These are phyloP conservation scores for Eupithecia exiguata DNA, from an alignment of 2,888 invertebrate genomes.

Conservation along the genomic window DNA sequence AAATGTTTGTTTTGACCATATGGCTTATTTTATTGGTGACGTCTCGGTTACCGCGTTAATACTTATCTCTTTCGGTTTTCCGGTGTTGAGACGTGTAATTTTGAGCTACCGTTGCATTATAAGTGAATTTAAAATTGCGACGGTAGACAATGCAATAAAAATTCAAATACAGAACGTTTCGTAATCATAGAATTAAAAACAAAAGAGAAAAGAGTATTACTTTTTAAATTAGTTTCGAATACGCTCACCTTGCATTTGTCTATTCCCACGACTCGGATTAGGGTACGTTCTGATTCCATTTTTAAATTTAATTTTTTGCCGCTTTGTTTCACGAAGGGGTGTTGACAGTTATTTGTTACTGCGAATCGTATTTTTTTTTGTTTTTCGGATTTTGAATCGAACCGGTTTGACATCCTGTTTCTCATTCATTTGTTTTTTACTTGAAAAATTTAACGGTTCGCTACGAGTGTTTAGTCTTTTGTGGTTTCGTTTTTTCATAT, in stretches of 20 bases:
- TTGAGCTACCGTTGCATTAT: constrained; percentile 27
- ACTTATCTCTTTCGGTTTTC: constrained; percentile 50
- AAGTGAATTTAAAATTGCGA: constrained; percentile 30
- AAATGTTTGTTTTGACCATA: constrained; percentile 77
- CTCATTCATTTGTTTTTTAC: constrained; percentile 73
- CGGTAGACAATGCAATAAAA: constrained; percentile 36
- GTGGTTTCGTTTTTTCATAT: constrained; percentile 73
- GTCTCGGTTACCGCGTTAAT: constrained; percentile 49
- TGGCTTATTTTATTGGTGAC: constrained; percentile 61
- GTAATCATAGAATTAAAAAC: constrained; percentile 49
- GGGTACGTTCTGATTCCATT: constrained; percentile 72
- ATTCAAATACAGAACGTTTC: constrained; percentile 33
- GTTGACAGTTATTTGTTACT: constrained; percentile 83
- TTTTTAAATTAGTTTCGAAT: constrained; percentile 83
- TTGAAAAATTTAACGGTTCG: constrained; percentile 79
- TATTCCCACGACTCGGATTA: constrained; percentile 82
- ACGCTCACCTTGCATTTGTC: constrained; percentile 80
- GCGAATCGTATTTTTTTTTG: constrained; percentile 74
- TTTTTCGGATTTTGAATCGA: constrained; percentile 71
- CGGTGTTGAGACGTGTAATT: constrained; percentile 49
- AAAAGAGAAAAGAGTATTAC: constrained; percentile 78
- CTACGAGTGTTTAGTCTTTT: constrained; percentile 71
- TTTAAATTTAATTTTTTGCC: constrained; percentile 76
- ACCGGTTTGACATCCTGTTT: constrained; percentile 77
- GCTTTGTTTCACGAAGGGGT: constrained; percentile 82